These are phyloP conservation scores for Thamnophis elegans DNA, from an alignment of 2,797 vertebrate species.

Conservation along the genomic window DNA sequence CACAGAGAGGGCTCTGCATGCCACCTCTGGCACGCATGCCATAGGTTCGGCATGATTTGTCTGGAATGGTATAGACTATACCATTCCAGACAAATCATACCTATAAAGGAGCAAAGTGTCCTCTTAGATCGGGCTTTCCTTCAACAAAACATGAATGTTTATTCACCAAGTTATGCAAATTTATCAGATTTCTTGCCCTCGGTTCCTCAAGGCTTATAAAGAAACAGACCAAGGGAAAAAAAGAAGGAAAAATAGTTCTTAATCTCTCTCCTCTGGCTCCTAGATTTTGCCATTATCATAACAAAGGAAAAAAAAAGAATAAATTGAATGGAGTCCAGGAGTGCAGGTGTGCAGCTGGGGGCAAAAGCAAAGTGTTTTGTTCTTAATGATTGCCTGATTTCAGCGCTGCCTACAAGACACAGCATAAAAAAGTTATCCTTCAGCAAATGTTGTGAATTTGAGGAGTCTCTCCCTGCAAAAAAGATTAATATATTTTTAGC, in stretches of 20 bases:
- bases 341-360: slow-evolving; percentile 42
- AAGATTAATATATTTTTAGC: neutral
- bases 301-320: slow-evolving; percentile 29
- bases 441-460: slow-evolving; percentile 25
- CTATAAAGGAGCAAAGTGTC: neutral
- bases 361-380: slow-evolving; percentile 34
- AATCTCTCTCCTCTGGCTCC: neutral
- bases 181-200: slow-evolving; percentile 3
- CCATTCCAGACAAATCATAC: neutral
- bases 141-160: slow-evolving; percentile 12
- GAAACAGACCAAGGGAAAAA: slow-evolving; percentile 29
- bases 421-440: slow-evolving; percentile 14
- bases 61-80: too few relatives aligned
- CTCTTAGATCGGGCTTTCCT: neutral
- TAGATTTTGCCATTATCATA: slow-evolving; percentile 38
- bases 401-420: slow-evolving; percentile 1
- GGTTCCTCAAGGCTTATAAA: slow-evolving; percentile 38
- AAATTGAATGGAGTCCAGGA: slow-evolving; percentile 28
- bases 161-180: slow-evolving; percentile 3
- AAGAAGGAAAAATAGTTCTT: neutral
- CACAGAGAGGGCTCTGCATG: too few relatives aligned
- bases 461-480: neutral
- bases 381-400: slow-evolving; percentile 55
- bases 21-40: too few relatives aligned
- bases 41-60: too few relatives aligned